phyloP scores from a whole-genome alignment of 1,140 invertebrate genomes.

The Drosophila pachea region DNA sequence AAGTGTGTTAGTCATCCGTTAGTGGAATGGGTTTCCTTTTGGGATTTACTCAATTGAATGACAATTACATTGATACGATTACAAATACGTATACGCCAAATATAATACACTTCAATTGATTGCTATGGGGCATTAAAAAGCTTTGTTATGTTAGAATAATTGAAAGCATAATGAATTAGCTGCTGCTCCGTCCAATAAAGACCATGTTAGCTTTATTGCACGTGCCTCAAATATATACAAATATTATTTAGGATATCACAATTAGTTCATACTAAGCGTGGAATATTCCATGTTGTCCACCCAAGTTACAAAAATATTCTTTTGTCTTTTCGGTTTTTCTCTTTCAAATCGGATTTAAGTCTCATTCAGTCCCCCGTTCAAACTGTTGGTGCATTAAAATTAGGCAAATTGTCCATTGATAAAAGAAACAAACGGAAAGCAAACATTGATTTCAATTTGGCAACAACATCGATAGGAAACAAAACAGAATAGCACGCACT shows the following conservation, averaged over 20 bases:
- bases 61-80: conserved; percentile 65
- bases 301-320: conserved; percentile 1
- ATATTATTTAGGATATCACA: background rate
- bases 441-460: conserved; percentile 6
- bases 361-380: conserved; percentile 12
- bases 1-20: conserved; percentile 12
- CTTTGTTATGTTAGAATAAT: conserved; percentile 7
- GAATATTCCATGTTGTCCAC: conserved; percentile 14
- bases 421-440: conserved; percentile 7
- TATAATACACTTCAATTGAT: conserved; percentile 39
- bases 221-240: conserved; percentile 10
- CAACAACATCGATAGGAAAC: conserved; percentile 18
- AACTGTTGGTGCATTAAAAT: conserved; percentile 39
- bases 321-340: background rate
- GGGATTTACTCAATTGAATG: conserved; percentile 36
- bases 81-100: conserved; percentile 58
- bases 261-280: background rate
- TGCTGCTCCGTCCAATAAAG: background rate
- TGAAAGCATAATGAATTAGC: conserved; percentile 13
- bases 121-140: conserved; percentile 5
- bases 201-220: background rate
- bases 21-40: background rate
- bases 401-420: conserved; percentile 23
- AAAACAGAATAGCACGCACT: conserved; percentile 1
- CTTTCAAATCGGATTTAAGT: background rate